These are phyloP conservation scores for Lycorma delicatula DNA, from an alignment of 1,140 invertebrate species.

Conservation along the genomic window DNA sequence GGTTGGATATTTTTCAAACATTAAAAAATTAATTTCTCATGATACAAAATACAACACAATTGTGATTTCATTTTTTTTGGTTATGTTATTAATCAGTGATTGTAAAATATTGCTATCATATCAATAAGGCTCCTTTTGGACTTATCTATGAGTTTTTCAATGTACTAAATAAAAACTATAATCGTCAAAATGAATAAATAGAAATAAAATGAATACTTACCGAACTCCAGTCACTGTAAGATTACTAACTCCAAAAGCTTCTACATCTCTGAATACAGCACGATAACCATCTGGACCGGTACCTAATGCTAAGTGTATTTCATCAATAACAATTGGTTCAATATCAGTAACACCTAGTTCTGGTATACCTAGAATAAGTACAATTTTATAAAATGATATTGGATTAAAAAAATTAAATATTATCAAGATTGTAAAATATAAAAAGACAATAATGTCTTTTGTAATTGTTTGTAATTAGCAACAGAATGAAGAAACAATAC, in stretches of 20 bases:
- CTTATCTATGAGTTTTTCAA: no score
- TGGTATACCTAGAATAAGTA: constrained; percentile 45
- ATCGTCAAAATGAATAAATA: no score
- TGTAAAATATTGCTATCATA: no score
- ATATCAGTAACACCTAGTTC: constrained; percentile 54
- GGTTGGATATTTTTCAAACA: no score
- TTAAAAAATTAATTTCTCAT: no score
- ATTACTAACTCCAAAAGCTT: constrained; percentile 67
- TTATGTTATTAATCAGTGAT: no score
- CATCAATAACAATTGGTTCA: constrained; percentile 67
- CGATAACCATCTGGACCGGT: constrained; percentile 66
- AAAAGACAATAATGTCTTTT: constrained; percentile 32
- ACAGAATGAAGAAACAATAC: not conserved
- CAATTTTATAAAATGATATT: not conserved
- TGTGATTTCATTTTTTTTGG: no score
- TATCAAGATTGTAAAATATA: constrained; percentile 1
- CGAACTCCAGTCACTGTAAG: constrained; percentile 64
- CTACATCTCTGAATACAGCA: constrained; percentile 65
- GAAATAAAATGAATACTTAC: constrained; percentile 36
- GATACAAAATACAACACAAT: no score
- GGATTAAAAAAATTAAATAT: not conserved
- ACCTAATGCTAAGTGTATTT: constrained; percentile 66
- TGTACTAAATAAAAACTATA: no score
- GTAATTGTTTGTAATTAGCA: constrained; percentile 32
- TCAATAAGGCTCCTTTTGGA: no score